These are phyloP conservation scores for Phalangium opilio DNA, from an alignment of 2,888 invertebrate genomes.

Conservation along the genomic window DNA sequence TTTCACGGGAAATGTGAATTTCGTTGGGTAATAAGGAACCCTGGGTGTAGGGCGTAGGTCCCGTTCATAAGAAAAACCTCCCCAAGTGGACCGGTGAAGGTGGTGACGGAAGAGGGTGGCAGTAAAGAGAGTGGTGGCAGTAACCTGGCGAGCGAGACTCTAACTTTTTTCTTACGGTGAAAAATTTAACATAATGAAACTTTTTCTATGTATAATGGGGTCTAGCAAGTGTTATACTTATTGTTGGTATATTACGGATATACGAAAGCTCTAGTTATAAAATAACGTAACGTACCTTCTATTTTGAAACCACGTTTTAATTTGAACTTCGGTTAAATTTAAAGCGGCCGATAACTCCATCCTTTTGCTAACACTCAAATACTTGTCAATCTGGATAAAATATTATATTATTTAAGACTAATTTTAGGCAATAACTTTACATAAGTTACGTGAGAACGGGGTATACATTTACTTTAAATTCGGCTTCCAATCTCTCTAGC, in stretches of 20 bases:
- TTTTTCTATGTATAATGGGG: background rate
- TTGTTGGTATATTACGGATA: background rate
- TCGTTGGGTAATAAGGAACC: no score
- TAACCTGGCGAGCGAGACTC: no score
- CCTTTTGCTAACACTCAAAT: conserved; percentile 84
- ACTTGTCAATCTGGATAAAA: conserved; percentile 87
- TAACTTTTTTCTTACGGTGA: no score
- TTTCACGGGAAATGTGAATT: no score
- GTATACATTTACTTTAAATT: conserved; percentile 56
- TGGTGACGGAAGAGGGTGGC: no score
- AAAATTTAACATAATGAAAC: background rate
- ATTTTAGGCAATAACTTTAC: no score
- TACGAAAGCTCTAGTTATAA: conserved; percentile 2
- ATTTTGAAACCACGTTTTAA: conserved; percentile 95
- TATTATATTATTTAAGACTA: no score
- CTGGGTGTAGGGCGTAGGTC: no score
- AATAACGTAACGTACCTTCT: conserved; percentile 36
- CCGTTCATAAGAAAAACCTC: no score
- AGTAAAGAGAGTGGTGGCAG: no score
- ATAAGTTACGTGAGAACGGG: no score
- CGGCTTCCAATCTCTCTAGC: conserved; percentile 72
- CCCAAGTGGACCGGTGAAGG: no score
- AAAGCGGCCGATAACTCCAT: conserved; percentile 81
- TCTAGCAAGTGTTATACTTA: background rate
- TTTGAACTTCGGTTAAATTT: conserved; percentile 81